These are phyloP conservation scores for Harpalus rufipes DNA, from an alignment of 2,888 invertebrate species.

Conservation along the genomic window DNA sequence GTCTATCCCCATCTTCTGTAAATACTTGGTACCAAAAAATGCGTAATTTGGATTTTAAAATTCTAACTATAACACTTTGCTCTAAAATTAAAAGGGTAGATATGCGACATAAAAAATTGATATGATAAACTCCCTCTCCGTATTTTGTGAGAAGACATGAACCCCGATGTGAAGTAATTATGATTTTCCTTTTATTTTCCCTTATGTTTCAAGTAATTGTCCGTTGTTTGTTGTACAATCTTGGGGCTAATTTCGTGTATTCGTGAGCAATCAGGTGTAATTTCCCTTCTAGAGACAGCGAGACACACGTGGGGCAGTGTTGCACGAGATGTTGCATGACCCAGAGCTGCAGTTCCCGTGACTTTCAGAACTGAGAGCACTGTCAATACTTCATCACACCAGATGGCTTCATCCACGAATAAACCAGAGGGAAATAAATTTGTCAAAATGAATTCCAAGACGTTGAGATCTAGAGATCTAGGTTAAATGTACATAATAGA, in stretches of 20 bases:
- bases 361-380: neutral
- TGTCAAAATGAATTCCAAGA: too few relatives aligned
- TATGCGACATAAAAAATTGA: too few relatives aligned
- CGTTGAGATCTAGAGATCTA: too few relatives aligned
- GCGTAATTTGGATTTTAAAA: too few relatives aligned
- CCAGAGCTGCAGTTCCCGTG: neutral
- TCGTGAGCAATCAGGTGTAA: constrained; percentile 26
- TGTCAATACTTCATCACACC: neutral
- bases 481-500: too few relatives aligned
- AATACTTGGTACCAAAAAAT: too few relatives aligned
- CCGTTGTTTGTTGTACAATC: neutral
- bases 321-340: constrained; percentile 16
- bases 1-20: too few relatives aligned
- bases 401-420: constrained; percentile 2
- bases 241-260: neutral
- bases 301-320: neutral
- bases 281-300: constrained; percentile 1
- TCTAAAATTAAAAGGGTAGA: too few relatives aligned
- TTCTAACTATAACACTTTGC: too few relatives aligned
- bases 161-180: neutral
- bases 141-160: too few relatives aligned
- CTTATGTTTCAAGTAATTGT: neutral
- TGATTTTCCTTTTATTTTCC: neutral
- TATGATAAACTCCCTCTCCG: too few relatives aligned
- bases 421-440: neutral